Percentiles rank a stretch among this genome's conserved stretches.
Conservation (phyloP, 64 coral and sea anemone genomes). For the Cladopsammia gracilis region DNA sequence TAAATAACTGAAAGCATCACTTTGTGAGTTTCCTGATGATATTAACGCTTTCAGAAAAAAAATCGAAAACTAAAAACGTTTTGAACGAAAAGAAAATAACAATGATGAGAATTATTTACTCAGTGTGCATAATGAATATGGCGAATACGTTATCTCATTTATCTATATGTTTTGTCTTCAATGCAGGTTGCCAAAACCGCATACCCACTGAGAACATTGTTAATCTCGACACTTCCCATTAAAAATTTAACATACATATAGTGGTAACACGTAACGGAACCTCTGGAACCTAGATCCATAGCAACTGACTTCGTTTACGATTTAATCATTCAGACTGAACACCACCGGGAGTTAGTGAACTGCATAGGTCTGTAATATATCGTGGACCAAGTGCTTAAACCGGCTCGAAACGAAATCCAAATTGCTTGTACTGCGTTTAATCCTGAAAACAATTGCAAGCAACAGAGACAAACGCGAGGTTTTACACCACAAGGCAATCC, state of each 20-base stretch:
- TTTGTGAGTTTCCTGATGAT: no score
- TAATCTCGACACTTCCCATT: conserved; percentile 8
- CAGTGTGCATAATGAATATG: background rate
- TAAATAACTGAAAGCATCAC: no score
- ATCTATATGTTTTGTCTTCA: background rate
- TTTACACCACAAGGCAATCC: no score
- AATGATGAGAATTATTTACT: background rate
- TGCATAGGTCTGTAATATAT: no score
- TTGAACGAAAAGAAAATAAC: no score
- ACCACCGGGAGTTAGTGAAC: background rate
- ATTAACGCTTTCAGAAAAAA: no score
- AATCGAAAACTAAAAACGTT: no score
- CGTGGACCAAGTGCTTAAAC: no score
- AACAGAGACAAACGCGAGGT: no score
- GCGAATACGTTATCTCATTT: background rate
- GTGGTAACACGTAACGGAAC: background rate
- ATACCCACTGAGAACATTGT: conserved; percentile 18
- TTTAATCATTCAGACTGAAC: background rate
- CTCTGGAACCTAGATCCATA: background rate
- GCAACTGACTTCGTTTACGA: conserved; percentile 17
- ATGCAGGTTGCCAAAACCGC: background rate
- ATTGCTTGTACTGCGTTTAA: no score
- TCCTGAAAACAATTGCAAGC: no score
- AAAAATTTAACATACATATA: conserved; percentile 17
- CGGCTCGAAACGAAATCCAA: no score